A percentile compares a stretch with the other conserved stretches of the same genome.
phyloP scores from a whole-genome alignment of 1,140 invertebrate genomes.

The Drosophila punjabiensis region DNA sequence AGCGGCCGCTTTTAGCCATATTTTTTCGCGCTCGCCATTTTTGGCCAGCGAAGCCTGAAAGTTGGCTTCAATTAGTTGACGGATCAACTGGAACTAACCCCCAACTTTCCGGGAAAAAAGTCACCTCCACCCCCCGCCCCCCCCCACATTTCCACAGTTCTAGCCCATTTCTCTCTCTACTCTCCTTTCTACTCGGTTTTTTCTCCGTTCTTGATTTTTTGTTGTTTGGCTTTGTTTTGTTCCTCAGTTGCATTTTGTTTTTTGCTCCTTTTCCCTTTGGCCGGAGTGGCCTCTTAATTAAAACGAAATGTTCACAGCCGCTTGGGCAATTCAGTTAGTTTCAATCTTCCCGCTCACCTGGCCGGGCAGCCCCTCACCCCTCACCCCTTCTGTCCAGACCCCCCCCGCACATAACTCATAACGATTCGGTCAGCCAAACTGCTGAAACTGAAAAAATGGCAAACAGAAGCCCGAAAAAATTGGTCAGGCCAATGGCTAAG shows the following conservation, averaged over 20 bases:
- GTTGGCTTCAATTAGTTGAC: constrained; percentile 48
- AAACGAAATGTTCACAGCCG: constrained; percentile 56
- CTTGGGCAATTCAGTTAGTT: constrained; percentile 54
- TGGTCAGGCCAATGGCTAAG: constrained; percentile 47
- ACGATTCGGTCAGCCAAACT: constrained; percentile 33
- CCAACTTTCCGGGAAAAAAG: constrained; percentile 10
- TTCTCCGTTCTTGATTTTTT: neutral
- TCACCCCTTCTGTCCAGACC: neutral
- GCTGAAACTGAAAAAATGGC: constrained; percentile 14
- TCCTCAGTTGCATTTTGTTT: neutral
- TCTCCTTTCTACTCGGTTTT: neutral
- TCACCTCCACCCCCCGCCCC: neutral
- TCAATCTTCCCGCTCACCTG: constrained; percentile 43
- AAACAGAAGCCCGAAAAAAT: constrained; percentile 41
- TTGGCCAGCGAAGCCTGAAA: constrained; percentile 31
- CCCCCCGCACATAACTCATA: constrained; percentile 47
- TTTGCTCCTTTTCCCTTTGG: constrained; percentile 6
- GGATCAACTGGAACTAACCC: constrained; percentile 43
- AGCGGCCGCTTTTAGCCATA: neutral
- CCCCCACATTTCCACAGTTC: neutral
- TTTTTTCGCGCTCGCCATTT: constrained; percentile 15
- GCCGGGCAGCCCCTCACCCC: neutral
- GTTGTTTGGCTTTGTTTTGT: neutral
- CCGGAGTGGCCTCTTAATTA: constrained; percentile 47
- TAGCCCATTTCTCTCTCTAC: neutral